Evolutionary conservation across 2,113 vertebrate genomes (phyloP).

Genomic region (Equus przewalskii): DNA sequence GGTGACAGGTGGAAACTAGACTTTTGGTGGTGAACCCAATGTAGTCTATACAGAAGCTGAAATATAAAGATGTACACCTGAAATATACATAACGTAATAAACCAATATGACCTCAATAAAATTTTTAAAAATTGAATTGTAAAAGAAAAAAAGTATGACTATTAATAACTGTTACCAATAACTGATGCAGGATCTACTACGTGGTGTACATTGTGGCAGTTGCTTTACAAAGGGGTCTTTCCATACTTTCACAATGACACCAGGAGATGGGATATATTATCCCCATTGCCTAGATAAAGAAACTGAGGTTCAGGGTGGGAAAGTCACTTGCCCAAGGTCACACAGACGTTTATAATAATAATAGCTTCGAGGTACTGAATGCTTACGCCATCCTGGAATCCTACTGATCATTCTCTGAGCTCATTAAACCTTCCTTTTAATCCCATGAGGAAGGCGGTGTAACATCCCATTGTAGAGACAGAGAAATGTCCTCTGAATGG

Average conservation of each 20-base stretch:
- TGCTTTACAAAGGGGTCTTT: background rate
- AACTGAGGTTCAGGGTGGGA: background rate
- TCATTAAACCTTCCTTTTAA: background rate
- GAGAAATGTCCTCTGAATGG: background rate
- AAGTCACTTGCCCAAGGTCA: too few species aligned
- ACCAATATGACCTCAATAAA: background rate
- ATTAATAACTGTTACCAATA: background rate
- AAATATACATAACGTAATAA: too few species aligned
- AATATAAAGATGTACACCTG: too few species aligned
- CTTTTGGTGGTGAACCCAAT: too few species aligned
- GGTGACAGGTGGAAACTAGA: too few species aligned
- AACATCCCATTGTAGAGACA: fast-evolving
- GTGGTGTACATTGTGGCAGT: background rate
- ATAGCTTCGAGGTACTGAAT: background rate
- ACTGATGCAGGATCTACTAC: background rate
- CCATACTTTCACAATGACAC: background rate
- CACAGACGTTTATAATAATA: background rate
- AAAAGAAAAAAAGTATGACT: background rate
- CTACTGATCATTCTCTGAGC: background rate
- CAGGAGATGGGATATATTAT: background rate
- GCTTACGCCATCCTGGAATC: background rate
- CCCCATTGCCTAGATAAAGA: background rate
- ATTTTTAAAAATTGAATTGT: background rate
- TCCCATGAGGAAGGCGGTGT: background rate
- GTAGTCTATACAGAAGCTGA: too few species aligned